Evolutionary conservation across 2,113 vertebrate genomes (phyloP).

Genomic region (Callionymus lyra): DNA sequence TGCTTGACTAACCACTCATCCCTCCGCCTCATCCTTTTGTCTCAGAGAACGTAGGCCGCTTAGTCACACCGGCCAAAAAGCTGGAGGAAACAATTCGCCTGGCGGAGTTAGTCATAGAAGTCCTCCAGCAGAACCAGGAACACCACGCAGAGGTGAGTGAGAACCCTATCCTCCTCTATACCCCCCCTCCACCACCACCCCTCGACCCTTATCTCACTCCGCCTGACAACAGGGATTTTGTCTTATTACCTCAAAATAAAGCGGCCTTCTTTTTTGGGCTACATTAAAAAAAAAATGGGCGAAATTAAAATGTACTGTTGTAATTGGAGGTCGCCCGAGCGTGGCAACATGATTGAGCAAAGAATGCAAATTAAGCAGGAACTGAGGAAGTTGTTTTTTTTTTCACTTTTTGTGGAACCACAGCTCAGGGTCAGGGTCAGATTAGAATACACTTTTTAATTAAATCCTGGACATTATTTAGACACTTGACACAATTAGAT

Average conservation of each 20-base stretch:
- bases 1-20: constrained; percentile 59
- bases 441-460: too few relatives aligned
- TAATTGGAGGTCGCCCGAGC: constrained; percentile 41
- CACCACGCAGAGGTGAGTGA: constrained; percentile 97
- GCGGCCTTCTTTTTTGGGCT: constrained; percentile 44
- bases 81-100: constrained; percentile 98
- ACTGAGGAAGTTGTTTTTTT: constrained; percentile 19
- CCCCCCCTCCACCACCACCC: constrained; percentile 29
- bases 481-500: too few relatives aligned
- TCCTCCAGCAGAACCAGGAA: constrained; percentile 98
- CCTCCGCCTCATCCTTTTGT: constrained; percentile 85
- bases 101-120: constrained; percentile 98
- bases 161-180: constrained; percentile 38
- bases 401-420: constrained; percentile 10
- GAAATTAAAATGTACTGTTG: too few relatives aligned
- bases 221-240: constrained; percentile 39
- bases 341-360: constrained; percentile 19
- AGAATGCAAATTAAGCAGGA: constrained; percentile 27
- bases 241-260: constrained; percentile 49
- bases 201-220: constrained; percentile 48
- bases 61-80: constrained; percentile 99
- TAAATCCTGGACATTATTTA: too few relatives aligned
- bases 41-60: constrained; percentile 98
- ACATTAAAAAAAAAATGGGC: constrained; percentile 8
- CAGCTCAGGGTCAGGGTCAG: too few relatives aligned